phyloP scores from a whole-genome alignment of 1,140 invertebrate species.

The Pogonus chalceus region DNA sequence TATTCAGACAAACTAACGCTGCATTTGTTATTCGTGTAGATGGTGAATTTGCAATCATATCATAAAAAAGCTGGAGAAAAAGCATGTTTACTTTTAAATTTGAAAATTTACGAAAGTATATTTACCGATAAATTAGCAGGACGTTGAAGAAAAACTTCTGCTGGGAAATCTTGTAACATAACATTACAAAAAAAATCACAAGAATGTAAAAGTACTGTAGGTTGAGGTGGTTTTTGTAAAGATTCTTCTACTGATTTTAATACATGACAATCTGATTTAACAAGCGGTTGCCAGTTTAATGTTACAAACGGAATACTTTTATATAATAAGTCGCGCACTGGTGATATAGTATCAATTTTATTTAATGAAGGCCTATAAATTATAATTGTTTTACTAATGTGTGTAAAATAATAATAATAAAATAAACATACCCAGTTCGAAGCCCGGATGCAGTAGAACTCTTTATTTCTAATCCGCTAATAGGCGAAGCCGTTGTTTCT shows the following conservation, averaged over 20 bases:
- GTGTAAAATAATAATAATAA: neutral
- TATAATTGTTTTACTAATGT: neutral
- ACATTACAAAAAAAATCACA: conserved; percentile 56
- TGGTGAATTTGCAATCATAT: conserved; percentile 19
- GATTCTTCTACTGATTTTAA: conserved; percentile 30
- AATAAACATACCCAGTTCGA: neutral
- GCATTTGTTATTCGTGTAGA: conserved; percentile 26
- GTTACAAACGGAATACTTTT: neutral
- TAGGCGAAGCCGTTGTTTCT: conserved; percentile 25
- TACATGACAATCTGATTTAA: conserved; percentile 29
- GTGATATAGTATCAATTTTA: conserved; percentile 8
- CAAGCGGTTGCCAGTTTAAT: conserved; percentile 27
- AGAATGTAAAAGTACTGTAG: conserved; percentile 24
- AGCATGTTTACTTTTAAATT: conserved; percentile 8
- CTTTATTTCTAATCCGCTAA: conserved; percentile 16
- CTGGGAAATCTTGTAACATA: conserved; percentile 55
- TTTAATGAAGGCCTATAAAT: conserved; percentile 5
- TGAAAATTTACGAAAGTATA: conserved; percentile 21
- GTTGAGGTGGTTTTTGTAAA: conserved; percentile 22
- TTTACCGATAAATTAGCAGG: conserved; percentile 47
- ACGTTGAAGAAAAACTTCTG: conserved; percentile 58
- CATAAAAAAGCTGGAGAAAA: conserved; percentile 22
- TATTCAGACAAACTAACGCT: conserved; percentile 35
- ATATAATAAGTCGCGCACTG: conserved; percentile 9
- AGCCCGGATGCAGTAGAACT: neutral